Conservation (phyloP, 2,797 vertebrate genomes). For the Acrossocheilus wenchowensis region DNA sequence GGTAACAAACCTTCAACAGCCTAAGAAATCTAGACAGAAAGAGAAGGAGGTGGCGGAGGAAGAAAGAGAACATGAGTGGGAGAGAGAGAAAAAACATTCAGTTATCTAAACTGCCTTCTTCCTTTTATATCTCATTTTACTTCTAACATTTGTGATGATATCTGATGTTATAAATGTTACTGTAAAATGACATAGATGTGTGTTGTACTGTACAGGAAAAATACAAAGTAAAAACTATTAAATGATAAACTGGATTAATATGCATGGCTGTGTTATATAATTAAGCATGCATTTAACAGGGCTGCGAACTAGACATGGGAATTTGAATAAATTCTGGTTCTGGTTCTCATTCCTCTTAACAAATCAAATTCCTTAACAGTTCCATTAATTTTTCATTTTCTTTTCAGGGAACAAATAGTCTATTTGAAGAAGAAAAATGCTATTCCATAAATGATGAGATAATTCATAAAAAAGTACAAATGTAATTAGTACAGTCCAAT, state of each 20-base stretch:
- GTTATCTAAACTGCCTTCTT: background rate
- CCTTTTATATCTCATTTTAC: background rate
- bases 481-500: too few species aligned
- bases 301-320: background rate
- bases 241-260: background rate
- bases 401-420: too few species aligned
- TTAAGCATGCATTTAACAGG: background rate
- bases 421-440: background rate
- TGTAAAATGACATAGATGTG: background rate
- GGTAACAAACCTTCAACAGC: background rate
- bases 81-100: background rate
- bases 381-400: background rate
- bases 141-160: background rate
- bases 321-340: background rate
- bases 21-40: conserved; percentile 4
- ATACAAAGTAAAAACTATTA: background rate
- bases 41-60: background rate
- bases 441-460: background rate
- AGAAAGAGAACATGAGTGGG: conserved; percentile 1
- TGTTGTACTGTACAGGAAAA: background rate
- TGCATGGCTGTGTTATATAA: background rate
- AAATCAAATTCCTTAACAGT: background rate
- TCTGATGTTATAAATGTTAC: background rate
- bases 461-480: too few species aligned
- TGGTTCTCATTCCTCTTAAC: background rate